Conservation (phyloP, 1,140 invertebrate genomes). For the Parasteatoda tepidariorum region DNA sequence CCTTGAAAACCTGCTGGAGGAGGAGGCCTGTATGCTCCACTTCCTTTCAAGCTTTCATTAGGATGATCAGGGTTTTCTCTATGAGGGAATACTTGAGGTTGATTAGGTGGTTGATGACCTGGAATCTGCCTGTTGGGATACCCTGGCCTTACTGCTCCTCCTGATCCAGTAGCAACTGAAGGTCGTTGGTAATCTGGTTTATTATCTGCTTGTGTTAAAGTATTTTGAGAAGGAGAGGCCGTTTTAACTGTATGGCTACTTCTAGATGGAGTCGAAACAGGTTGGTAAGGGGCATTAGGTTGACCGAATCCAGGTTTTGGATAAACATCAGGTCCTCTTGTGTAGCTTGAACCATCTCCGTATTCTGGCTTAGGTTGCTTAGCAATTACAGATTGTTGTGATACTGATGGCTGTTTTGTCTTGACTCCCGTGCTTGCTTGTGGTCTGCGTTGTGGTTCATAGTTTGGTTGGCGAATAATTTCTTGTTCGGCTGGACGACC, state of each 20-base stretch:
- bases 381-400: background rate
- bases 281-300: constrained; percentile 24
- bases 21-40: constrained; percentile 46
- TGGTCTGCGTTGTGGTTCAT: background rate
- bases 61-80: constrained; percentile 56
- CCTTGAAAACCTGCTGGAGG: constrained; percentile 49
- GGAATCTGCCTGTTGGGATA: constrained; percentile 17
- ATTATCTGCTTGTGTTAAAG: constrained; percentile 8
- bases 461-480: background rate
- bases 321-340: constrained; percentile 36
- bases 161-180: constrained; percentile 20
- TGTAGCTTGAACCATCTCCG: constrained; percentile 32
- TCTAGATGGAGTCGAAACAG: constrained; percentile 46
- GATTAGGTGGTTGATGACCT: constrained; percentile 52
- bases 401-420: constrained; percentile 6
- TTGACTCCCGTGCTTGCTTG: background rate
- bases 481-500: background rate
- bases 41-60: constrained; percentile 53
- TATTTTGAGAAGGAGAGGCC: constrained; percentile 42
- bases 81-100: constrained; percentile 47
- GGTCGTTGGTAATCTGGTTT: constrained; percentile 14
- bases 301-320: constrained; percentile 53
- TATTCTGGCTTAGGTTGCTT: constrained; percentile 41
- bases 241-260: background rate
- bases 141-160: constrained; percentile 2